Evolutionary conservation across 2,113 vertebrate genomes (phyloP).

Genomic region (Sisor rabdophorus): DNA sequence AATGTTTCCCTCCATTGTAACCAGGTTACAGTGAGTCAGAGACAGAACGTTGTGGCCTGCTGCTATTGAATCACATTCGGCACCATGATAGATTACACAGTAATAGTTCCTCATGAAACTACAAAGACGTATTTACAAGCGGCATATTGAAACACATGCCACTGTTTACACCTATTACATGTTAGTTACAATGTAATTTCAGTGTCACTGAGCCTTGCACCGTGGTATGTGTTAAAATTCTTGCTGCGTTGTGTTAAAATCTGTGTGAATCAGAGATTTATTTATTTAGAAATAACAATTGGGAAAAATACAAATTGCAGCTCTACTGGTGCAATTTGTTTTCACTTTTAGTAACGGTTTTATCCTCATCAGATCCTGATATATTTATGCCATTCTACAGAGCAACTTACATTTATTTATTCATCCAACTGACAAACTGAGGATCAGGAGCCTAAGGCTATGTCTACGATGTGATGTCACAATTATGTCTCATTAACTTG

Average conservation of each 20-base stretch:
- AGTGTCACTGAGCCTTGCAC: conserved; percentile 18
- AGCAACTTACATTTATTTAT: no score
- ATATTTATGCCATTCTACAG: neutral
- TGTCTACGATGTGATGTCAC: no score
- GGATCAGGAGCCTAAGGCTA: no score
- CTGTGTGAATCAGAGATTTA: neutral
- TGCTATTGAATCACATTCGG: conserved; percentile 28
- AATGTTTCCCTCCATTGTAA: conserved; percentile 32
- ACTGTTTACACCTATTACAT: conserved; percentile 2
- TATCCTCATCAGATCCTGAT: neutral
- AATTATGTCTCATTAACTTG: no score
- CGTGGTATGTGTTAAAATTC: neutral
- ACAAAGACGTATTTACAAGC: conserved; percentile 22
- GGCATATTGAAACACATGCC: neutral
- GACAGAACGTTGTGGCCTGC: conserved; percentile 11
- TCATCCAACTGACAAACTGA: no score
- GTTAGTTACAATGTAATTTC: conserved; percentile 25
- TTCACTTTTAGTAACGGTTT: neutral
- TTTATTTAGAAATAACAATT: neutral
- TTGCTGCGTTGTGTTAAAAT: neutral
- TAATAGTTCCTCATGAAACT: conserved; percentile 35
- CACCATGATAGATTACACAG: conserved; percentile 27
- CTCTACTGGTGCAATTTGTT: neutral
- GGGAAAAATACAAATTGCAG: neutral
- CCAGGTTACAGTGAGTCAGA: conserved; percentile 21